phyloP scores from a whole-genome alignment of 1,140 invertebrate species.

The Tribolium madens region DNA sequence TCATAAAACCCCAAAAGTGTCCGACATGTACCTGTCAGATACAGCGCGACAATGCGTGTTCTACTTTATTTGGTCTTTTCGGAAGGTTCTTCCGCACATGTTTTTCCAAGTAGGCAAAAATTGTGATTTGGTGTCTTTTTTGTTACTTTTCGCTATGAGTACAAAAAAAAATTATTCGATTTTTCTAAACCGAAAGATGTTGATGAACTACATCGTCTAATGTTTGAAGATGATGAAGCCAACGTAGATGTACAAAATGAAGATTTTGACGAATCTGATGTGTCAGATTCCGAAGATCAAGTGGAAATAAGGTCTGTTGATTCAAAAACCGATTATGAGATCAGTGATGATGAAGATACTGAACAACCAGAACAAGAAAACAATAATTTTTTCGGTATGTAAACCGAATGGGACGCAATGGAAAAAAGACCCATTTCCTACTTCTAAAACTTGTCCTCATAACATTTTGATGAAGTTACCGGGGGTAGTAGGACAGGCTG shows the following conservation, averaged over 20 bases:
- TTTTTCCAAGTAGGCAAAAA: too few species aligned
- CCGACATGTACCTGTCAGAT: too few species aligned
- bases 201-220: too few species aligned
- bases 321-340: constrained; percentile 43
- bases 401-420: constrained; percentile 11
- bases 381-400: constrained; percentile 38
- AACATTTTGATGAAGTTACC: constrained; percentile 39
- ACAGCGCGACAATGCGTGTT: too few species aligned
- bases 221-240: background rate
- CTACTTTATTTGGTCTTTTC: too few species aligned
- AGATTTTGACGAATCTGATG: constrained; percentile 43
- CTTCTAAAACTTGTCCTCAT: constrained; percentile 15
- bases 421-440: background rate
- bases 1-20: too few species aligned
- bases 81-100: too few species aligned
- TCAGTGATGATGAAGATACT: constrained; percentile 26
- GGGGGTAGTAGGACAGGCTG: constrained; percentile 25
- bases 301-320: constrained; percentile 40
- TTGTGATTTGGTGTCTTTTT: too few species aligned
- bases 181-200: too few species aligned
- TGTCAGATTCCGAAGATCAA: constrained; percentile 44
- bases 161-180: too few species aligned
- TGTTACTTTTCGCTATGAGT: too few species aligned
- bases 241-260: background rate
- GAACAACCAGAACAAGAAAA: constrained; percentile 10